These are phyloP conservation scores for Stictonetta naevosa DNA, from an alignment of 2,113 vertebrate genomes.

Conservation along the genomic window DNA sequence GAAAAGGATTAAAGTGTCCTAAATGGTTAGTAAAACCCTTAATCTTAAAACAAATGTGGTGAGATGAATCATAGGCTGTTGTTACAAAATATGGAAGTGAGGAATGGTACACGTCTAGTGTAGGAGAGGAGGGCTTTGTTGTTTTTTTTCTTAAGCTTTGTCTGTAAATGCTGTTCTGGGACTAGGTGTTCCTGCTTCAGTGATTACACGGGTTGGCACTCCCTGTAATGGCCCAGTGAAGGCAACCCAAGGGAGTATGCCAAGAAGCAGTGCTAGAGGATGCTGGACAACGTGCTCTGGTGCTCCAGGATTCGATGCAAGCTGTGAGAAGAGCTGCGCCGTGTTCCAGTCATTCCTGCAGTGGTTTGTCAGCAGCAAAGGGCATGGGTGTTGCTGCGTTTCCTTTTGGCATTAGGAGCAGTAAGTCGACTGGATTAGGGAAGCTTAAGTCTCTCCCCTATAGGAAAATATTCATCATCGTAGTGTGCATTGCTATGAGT, in stretches of 20 bases:
- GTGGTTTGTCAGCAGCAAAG: conserved; percentile 56
- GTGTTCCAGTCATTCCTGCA: conserved; percentile 40
- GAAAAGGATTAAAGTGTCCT: not conserved
- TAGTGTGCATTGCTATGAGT: conserved; percentile 53
- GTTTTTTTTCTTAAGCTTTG: not conserved
- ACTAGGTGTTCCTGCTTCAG: conserved; percentile 53
- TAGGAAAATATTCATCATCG: conserved; percentile 66
- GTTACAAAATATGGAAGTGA: not conserved
- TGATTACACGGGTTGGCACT: conserved; percentile 23
- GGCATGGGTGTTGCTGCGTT: conserved; percentile 61
- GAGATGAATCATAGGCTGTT: conserved; percentile 3
- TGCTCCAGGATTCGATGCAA: conserved; percentile 26
- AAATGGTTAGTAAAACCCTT: not conserved
- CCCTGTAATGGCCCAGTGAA: conserved; percentile 28
- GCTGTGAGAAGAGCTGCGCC: conserved; percentile 25
- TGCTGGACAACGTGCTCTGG: not conserved
- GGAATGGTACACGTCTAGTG: not conserved
- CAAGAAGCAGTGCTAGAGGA: conserved; percentile 16
- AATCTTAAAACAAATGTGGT: not conserved
- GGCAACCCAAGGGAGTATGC: conserved; percentile 22
- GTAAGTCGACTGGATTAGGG: conserved; percentile 46
- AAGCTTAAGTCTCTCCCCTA: conserved; percentile 56
- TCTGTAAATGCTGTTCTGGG: conserved; percentile 46
- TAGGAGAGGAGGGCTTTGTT: conserved; percentile 43
- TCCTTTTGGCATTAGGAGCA: conserved; percentile 59